Evolutionary conservation across 2,797 vertebrate species (phyloP).

Genomic region (Scolopax rusticola): DNA sequence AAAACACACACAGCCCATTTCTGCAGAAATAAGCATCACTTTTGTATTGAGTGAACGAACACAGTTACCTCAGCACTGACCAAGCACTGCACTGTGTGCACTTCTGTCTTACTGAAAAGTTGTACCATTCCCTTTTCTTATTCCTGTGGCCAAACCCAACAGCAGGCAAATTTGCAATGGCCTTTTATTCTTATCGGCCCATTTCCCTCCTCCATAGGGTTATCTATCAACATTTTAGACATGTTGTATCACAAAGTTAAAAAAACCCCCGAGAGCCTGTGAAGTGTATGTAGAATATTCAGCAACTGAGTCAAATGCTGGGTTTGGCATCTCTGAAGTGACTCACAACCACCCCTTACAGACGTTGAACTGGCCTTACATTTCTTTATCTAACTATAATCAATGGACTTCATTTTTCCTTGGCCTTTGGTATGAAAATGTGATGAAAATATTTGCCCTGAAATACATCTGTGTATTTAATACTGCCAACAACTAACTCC

Average conservation of each 20-base stretch:
- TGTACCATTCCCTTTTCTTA: background rate
- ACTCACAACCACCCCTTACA: background rate
- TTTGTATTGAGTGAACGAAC: background rate
- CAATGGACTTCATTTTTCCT: background rate
- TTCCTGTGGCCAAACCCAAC: background rate
- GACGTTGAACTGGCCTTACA: background rate
- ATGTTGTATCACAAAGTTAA: background rate
- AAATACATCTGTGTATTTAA: slow-evolving; percentile 15
- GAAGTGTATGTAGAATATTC: background rate
- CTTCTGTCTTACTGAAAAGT: background rate
- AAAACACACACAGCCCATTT: background rate
- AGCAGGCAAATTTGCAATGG: background rate
- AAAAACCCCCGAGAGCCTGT: background rate
- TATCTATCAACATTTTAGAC: background rate
- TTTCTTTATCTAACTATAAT: background rate
- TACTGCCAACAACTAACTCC: background rate
- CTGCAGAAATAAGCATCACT: background rate
- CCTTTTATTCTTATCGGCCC: background rate
- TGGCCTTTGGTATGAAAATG: background rate
- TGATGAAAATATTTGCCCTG: background rate
- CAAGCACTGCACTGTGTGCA: background rate
- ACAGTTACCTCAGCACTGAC: background rate
- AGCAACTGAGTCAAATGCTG: background rate
- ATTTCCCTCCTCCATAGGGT: background rate
- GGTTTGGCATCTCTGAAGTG: background rate